A percentile compares a stretch with the other conserved stretches of the same genome.
phyloP scores from a whole-genome alignment of 2,113 vertebrate species.

The Onychorhynchus coronatus region DNA sequence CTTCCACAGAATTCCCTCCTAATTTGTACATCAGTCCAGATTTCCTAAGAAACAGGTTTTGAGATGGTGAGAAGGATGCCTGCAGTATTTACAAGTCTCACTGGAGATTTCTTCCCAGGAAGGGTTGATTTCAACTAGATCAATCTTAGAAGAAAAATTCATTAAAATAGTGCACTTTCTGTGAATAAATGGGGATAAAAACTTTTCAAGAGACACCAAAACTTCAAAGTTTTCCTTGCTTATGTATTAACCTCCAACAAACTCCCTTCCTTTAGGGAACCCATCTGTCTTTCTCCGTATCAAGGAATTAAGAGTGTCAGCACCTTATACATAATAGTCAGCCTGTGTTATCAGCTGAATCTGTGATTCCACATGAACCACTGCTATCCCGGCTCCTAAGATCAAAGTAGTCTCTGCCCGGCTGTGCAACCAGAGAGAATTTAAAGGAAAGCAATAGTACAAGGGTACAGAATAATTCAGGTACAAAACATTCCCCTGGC shows the following conservation, averaged over 20 bases:
- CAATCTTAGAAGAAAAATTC: neutral
- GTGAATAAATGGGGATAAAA: neutral
- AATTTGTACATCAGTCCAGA: neutral
- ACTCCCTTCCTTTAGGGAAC: neutral
- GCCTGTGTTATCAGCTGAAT: neutral
- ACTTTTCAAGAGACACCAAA: neutral
- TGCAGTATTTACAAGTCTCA: neutral
- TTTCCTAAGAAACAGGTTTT: neutral
- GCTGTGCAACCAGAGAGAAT: neutral
- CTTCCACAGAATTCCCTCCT: neutral
- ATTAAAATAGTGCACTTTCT: neutral
- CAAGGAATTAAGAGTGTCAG: neutral
- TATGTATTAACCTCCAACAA: neutral
- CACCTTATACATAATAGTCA: neutral
- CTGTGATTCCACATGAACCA: neutral
- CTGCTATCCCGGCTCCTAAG: neutral
- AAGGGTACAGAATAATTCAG: constrained; percentile 28
- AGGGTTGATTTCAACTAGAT: neutral
- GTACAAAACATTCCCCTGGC: constrained; percentile 48
- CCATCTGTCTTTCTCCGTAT: neutral
- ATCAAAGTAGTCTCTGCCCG: constrained; percentile 28
- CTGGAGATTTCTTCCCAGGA: neutral
- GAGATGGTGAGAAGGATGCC: neutral
- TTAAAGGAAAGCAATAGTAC: constrained; percentile 10
- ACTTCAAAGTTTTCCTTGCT: neutral